A percentile compares a stretch with the other conserved stretches of the same genome.
Evolutionary conservation across 2,888 invertebrate species (phyloP).

Genomic region (Ceramica pisi): DNA sequence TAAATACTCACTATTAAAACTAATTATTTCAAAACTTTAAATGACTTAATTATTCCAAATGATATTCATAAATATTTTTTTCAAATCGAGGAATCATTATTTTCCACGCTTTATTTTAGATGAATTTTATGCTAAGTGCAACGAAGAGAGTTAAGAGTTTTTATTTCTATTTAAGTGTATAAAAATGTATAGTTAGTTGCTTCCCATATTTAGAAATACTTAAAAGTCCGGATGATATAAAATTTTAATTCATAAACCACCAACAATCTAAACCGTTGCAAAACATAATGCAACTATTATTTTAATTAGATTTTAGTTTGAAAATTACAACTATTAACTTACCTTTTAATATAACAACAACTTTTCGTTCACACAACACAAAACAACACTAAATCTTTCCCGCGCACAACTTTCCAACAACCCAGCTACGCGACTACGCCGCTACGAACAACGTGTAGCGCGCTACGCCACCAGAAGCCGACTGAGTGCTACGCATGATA

Average conservation of each 20-base stretch:
- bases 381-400: constrained; percentile 60
- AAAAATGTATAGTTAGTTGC: not conserved
- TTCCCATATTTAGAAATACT: not conserved
- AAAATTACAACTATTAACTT: constrained; percentile 35
- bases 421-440: constrained; percentile 51
- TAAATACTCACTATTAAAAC: not conserved
- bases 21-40: not conserved
- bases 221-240: not conserved
- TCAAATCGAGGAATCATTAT: too few species aligned
- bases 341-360: constrained; percentile 50
- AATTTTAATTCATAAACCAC: not conserved
- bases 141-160: too few species aligned
- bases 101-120: too few species aligned
- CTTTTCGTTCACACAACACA: constrained; percentile 58
- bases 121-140: too few species aligned
- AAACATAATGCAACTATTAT: not conserved
- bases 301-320: not conserved
- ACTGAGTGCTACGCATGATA: constrained; percentile 68
- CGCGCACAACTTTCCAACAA: constrained; percentile 58
- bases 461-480: constrained; percentile 69
- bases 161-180: too few species aligned
- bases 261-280: not conserved
- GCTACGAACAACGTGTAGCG: constrained; percentile 70
- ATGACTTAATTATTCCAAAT: not conserved
- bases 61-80: too few species aligned